Conservation (phyloP, 2,113 vertebrate species). For the Larimichthys polyactis region DNA sequence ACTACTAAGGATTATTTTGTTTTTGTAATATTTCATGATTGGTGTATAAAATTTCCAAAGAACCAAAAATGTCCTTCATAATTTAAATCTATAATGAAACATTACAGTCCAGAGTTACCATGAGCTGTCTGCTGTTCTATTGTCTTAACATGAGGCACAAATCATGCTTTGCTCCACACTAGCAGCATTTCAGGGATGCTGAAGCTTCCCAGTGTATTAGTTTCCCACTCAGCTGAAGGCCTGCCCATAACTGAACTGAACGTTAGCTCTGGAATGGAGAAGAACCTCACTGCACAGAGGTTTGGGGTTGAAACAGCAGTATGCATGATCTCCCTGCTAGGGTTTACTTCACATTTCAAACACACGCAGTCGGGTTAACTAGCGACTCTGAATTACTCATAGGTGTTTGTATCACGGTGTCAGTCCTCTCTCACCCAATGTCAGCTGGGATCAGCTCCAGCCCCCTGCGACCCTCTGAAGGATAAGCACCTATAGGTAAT, state of each 20-base stretch:
- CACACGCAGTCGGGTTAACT: too few species aligned
- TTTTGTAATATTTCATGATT: not conserved
- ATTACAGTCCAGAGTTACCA: not conserved
- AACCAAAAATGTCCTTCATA: not conserved
- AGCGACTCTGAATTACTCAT: too few species aligned
- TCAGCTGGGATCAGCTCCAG: too few species aligned
- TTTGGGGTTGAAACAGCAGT: too few species aligned
- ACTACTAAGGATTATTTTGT: too few species aligned
- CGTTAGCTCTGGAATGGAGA: not conserved
- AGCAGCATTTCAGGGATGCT: not conserved
- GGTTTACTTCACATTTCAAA: too few species aligned
- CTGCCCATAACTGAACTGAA: slow-evolving; percentile 3
- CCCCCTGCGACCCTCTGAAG: too few species aligned
- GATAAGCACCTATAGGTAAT: too few species aligned
- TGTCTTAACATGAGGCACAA: not conserved
- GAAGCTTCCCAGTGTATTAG: not conserved
- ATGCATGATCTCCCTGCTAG: too few species aligned
- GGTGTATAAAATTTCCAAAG: not conserved
- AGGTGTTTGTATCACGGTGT: too few species aligned
- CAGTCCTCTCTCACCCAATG: too few species aligned
- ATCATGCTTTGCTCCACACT: not conserved
- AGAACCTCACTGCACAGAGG: not conserved
- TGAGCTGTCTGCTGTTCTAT: not conserved
- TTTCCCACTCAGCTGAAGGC: slow-evolving; percentile 6
- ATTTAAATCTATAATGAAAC: not conserved